Percentiles rank a stretch among this genome's conserved stretches.
phyloP scores from a whole-genome alignment of 2,797 vertebrate genomes.

The Sylvilagus floridanus region DNA sequence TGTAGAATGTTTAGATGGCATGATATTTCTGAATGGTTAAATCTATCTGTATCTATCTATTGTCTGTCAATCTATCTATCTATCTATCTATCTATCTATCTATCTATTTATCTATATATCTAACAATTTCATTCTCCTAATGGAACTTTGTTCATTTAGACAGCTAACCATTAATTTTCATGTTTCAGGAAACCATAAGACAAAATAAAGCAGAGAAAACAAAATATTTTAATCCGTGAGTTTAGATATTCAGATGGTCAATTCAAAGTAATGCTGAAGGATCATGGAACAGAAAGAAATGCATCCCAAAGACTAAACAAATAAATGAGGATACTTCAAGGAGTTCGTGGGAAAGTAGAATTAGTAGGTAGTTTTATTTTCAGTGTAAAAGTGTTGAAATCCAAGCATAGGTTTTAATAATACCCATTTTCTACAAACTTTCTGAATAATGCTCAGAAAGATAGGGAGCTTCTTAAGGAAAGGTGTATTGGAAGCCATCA shows the following conservation, averaged over 20 bases:
- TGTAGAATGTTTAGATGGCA: background rate
- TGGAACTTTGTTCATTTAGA: background rate
- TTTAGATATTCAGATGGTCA: slow-evolving; percentile 5
- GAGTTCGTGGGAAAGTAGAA: background rate
- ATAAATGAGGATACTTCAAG: no score
- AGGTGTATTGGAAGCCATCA: background rate
- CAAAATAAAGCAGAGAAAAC: background rate
- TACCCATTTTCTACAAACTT: no score
- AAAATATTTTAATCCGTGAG: background rate
- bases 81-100: background rate
- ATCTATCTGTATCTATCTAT: no score
- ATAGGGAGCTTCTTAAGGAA: background rate
- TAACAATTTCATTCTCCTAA: background rate
- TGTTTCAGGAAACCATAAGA: background rate
- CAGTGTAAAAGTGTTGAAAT: no score
- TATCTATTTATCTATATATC: background rate
- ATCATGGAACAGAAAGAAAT: background rate
- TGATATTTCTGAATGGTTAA: background rate
- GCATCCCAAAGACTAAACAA: background rate
- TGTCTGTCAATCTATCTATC: no score
- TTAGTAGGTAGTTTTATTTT: background rate
- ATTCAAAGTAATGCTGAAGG: background rate
- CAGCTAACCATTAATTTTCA: background rate
- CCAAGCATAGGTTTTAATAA: no score
- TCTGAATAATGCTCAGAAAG: background rate